phyloP scores from a whole-genome alignment of 2,888 invertebrate genomes.

The Dynastes maya region DNA sequence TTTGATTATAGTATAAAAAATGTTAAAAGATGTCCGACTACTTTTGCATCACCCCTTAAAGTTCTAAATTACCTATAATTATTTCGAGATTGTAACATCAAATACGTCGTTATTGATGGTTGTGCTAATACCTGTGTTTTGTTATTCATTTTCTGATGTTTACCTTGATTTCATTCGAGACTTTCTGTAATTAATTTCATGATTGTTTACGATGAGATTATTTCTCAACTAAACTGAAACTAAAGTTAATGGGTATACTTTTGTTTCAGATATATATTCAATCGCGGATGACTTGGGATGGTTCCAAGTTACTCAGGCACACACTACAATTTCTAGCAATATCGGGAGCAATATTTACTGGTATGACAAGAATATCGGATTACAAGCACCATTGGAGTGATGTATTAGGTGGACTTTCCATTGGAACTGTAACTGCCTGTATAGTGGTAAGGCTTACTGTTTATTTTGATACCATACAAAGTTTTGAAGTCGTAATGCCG shows the following conservation, averaged over 20 bases:
- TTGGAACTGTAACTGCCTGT: constrained; percentile 80
- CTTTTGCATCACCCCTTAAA: too few relatives aligned
- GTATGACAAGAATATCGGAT: constrained; percentile 93
- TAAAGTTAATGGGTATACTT: neutral
- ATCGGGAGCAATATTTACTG: constrained; percentile 87
- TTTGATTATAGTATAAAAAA: too few relatives aligned
- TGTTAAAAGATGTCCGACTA: too few relatives aligned
- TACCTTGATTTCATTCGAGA: too few relatives aligned
- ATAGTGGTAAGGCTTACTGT: constrained; percentile 76
- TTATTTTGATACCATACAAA: constrained; percentile 56
- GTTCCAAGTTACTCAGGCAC: constrained; percentile 86
- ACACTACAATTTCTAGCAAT: constrained; percentile 88
- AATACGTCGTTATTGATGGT: too few relatives aligned
- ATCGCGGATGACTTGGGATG: constrained; percentile 85
- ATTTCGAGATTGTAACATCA: too few relatives aligned
- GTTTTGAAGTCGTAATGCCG: constrained; percentile 35
- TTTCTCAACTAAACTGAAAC: too few relatives aligned
- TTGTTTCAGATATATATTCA: constrained; percentile 87
- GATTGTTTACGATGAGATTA: too few relatives aligned
- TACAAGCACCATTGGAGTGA: constrained; percentile 99
- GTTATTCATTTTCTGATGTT: too few relatives aligned
- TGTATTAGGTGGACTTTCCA: constrained; percentile 86
- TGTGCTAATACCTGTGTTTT: too few relatives aligned
- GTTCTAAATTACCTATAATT: too few relatives aligned
- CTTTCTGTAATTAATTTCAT: too few relatives aligned